Percentiles rank a stretch among this genome's conserved stretches.
Conservation (phyloP, 2,797 vertebrate genomes). For the Squalus acanthias region DNA sequence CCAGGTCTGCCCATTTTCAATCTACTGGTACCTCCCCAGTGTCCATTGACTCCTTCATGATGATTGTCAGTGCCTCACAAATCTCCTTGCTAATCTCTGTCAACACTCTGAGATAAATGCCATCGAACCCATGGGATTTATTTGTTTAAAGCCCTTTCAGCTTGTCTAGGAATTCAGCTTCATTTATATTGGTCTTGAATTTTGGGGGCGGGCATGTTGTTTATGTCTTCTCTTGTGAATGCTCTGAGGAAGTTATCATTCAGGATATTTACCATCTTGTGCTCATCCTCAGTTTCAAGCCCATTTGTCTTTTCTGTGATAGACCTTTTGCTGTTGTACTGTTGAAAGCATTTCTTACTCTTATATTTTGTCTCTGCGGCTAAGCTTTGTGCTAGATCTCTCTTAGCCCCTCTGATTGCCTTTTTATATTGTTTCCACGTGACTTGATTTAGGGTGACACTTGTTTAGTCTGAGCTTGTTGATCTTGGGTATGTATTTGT, state of each 20-base stretch:
- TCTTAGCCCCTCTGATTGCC: not conserved
- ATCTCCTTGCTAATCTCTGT: not conserved
- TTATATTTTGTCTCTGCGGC: not conserved
- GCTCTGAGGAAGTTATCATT: not conserved
- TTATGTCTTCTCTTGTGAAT: not conserved
- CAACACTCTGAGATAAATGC: not conserved
- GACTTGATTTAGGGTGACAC: not conserved
- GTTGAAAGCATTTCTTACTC: not conserved
- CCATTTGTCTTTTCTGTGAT: not conserved
- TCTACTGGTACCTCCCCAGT: not conserved
- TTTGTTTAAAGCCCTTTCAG: not conserved
- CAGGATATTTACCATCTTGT: not conserved
- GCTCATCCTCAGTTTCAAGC: not conserved
- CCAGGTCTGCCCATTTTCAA: not conserved
- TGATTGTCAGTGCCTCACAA: not conserved
- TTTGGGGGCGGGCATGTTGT: not conserved
- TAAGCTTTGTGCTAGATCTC: not conserved
- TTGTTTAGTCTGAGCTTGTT: not conserved
- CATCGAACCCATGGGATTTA: not conserved
- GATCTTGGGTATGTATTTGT: not conserved
- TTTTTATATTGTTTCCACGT: not conserved
- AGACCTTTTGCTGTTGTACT: not conserved
- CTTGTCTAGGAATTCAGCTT: not conserved
- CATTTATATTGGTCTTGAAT: not conserved
- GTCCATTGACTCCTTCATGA: not conserved